phyloP scores from a whole-genome alignment of 2,888 invertebrate genomes.

The Bedellia somnulentella region DNA sequence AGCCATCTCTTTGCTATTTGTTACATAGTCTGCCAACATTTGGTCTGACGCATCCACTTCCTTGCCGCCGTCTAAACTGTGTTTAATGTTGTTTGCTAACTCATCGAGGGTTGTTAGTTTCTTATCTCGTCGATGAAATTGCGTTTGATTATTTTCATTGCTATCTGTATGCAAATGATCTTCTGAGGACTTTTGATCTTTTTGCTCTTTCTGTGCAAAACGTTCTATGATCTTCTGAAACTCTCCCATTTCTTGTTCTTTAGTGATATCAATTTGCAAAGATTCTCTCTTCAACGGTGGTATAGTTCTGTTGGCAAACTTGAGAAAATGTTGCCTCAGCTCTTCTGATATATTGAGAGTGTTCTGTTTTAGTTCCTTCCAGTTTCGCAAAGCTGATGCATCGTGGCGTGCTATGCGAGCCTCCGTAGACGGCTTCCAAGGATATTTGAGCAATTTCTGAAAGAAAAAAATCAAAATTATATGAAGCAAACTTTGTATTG shows the following conservation, averaged over 20 bases:
- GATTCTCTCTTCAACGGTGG: constrained; percentile 34
- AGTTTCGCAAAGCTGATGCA: constrained; percentile 66
- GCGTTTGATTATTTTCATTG: neutral
- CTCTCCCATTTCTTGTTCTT: constrained; percentile 33
- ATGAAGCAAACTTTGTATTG: neutral
- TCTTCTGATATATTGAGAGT: constrained; percentile 44
- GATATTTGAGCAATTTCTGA: constrained; percentile 66
- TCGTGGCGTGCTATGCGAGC: constrained; percentile 68
- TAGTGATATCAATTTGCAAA: constrained; percentile 29
- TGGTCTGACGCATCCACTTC: constrained; percentile 29
- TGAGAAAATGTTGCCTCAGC: constrained; percentile 62
- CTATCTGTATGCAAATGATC: constrained; percentile 8
- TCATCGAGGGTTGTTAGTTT: constrained; percentile 35
- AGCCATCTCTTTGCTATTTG: neutral
- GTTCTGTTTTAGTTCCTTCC: constrained; percentile 65
- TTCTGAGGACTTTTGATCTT: constrained; percentile 3
- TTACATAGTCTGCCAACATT: constrained; percentile 24
- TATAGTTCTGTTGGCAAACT: constrained; percentile 65
- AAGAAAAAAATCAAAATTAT: constrained; percentile 13
- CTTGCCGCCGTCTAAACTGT: constrained; percentile 26
- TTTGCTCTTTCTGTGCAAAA: constrained; percentile 27
- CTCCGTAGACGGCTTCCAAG: constrained; percentile 64
- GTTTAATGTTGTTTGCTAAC: constrained; percentile 29
- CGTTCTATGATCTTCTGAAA: constrained; percentile 47
- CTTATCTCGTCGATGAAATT: constrained; percentile 10